Conservation (phyloP, 2,113 vertebrate species). For the Gymnarchus niloticus region DNA sequence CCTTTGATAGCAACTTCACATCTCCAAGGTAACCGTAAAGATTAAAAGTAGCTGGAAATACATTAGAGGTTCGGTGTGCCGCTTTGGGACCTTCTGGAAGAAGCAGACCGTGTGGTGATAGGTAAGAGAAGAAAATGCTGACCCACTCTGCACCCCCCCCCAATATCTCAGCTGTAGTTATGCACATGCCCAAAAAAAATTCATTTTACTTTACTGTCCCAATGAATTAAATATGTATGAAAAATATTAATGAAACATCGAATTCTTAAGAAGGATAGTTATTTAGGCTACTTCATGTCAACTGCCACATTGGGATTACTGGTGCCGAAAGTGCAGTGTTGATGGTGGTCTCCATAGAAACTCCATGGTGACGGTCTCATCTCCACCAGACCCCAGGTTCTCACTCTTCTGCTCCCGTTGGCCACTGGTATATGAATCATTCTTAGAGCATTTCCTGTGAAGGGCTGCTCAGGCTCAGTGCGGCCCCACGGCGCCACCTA, state of each 20-base stretch:
- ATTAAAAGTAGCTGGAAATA: conserved; percentile 7
- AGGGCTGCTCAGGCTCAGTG: not conserved
- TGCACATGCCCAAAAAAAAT: not conserved
- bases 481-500: not conserved
- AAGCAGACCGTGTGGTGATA: not conserved
- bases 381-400: conserved; percentile 39
- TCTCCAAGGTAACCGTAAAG: conserved; percentile 20
- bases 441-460: conserved; percentile 44
- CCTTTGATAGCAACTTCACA: not conserved
- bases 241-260: too few relatives aligned
- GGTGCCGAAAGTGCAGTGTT: conserved; percentile 38
- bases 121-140: not conserved
- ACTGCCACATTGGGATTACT: conserved; percentile 47
- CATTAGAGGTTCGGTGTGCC: not conserved
- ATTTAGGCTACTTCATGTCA: not conserved
- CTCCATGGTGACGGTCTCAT: conserved; percentile 35
- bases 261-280: not conserved
- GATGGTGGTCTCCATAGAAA: conserved; percentile 54
- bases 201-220: not conserved
- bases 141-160: not conserved
- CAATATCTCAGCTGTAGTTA: not conserved
- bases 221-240: not conserved
- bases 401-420: conserved; percentile 44
- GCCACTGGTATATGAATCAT: conserved; percentile 60
- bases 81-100: not conserved